phyloP scores from a whole-genome alignment of 35 echinoderm and acorn worm genomes.

The Ophiothrix spiculata region DNA sequence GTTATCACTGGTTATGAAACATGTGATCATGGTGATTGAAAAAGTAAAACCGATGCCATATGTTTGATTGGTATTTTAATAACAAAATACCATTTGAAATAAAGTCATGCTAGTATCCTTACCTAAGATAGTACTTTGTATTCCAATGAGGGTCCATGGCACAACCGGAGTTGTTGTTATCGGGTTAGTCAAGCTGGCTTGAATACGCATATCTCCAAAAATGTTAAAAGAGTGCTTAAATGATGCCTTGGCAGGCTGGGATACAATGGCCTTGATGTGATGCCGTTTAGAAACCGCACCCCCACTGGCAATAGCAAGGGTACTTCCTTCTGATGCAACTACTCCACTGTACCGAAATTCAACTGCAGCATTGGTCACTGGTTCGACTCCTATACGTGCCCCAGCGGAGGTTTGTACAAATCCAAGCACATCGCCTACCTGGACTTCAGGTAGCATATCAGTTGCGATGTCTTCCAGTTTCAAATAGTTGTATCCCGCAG shows the following conservation, averaged over 20 bases:
- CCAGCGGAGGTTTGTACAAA: background rate
- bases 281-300: background rate
- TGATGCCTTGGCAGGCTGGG: background rate
- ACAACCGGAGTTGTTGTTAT: background rate
- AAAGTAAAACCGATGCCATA: too few species aligned
- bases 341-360: background rate
- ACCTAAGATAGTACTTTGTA: background rate
- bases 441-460: background rate
- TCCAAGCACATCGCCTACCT: background rate
- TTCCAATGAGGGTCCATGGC: background rate
- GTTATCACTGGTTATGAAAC: too few species aligned
- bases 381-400: background rate
- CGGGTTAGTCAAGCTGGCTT: background rate
- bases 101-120: too few species aligned
- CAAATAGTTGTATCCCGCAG: background rate
- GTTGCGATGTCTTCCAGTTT: background rate
- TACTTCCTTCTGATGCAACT: background rate
- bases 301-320: background rate
- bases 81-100: too few species aligned
- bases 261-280: background rate
- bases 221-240: background rate
- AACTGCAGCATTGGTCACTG: background rate
- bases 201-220: background rate
- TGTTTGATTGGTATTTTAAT: too few species aligned
- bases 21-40: too few species aligned